These are phyloP conservation scores for Drosophila mojavensis DNA, from an alignment of 1,140 invertebrate species.

Conservation along the genomic window DNA sequence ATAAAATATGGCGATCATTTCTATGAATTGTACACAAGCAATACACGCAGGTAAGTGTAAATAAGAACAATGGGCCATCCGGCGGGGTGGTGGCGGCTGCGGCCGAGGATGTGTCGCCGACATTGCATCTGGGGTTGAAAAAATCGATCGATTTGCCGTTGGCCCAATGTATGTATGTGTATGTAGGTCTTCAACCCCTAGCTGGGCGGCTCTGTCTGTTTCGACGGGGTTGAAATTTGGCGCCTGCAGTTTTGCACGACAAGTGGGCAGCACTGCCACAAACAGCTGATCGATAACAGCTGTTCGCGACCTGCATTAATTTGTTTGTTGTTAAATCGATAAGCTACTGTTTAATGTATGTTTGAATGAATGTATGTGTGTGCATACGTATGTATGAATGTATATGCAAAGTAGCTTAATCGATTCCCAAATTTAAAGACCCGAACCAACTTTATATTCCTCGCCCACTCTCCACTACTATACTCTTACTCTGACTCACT, in stretches of 20 bases:
- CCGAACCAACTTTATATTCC: neutral
- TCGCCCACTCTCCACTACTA: neutral
- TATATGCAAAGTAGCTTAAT: neutral
- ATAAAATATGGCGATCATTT: conserved; percentile 83
- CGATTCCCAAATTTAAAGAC: neutral
- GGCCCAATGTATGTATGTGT: conserved; percentile 18
- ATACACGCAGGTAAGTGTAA: conserved; percentile 77
- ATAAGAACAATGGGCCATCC: conserved; percentile 38
- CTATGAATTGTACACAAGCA: conserved; percentile 82
- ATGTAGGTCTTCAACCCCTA: conserved; percentile 77
- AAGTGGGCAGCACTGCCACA: conserved; percentile 50
- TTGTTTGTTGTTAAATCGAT: conserved; percentile 41
- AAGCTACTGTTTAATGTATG: neutral
- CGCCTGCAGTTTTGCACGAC: conserved; percentile 40
- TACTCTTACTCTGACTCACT: too few relatives aligned
- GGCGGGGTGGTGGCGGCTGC: conserved; percentile 18
- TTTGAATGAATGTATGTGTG: neutral
- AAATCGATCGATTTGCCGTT: conserved; percentile 71
- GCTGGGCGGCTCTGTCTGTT: neutral
- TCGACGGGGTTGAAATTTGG: conserved; percentile 61
- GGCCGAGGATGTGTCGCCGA: conserved; percentile 14
- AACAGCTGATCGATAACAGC: conserved; percentile 59
- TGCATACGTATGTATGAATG: neutral
- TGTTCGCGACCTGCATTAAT: conserved; percentile 70
- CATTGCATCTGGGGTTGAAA: conserved; percentile 59